These are phyloP conservation scores for Thripadectes ignobilis DNA, from an alignment of 2,797 vertebrate species.

Conservation along the genomic window DNA sequence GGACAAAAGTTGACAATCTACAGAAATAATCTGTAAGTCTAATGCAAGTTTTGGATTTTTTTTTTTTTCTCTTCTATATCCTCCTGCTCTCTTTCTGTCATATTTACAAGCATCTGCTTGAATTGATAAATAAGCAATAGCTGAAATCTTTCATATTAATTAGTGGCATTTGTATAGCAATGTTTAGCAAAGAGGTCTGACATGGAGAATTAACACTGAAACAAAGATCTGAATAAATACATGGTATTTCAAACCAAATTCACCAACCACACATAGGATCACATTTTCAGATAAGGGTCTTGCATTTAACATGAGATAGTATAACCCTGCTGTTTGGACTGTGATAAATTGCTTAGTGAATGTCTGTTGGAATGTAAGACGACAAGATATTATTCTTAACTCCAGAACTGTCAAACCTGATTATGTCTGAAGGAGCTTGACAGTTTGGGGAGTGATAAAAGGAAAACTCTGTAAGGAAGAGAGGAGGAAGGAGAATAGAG, in stretches of 20 bases:
- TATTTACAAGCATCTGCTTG: constrained; percentile 57
- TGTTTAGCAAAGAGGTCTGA: constrained; percentile 43
- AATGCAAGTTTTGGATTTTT: neutral
- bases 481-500: neutral
- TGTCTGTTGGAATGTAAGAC: constrained; percentile 11
- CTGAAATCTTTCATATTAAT: constrained; percentile 67
- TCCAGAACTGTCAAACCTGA: constrained; percentile 15
- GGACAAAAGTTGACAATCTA: constrained; percentile 23
- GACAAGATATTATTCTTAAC: constrained; percentile 57
- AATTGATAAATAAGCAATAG: constrained; percentile 69
- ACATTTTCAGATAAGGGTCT: constrained; percentile 31
- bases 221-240: constrained; percentile 60
- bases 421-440: constrained; percentile 51
- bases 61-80: neutral
- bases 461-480: neutral
- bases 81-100: constrained; percentile 24
- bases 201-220: constrained; percentile 34
- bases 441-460: constrained; percentile 22
- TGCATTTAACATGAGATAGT: constrained; percentile 37
- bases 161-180: constrained; percentile 54
- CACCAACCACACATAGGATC: neutral
- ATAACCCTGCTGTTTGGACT: constrained; percentile 20
- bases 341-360: constrained; percentile 48
- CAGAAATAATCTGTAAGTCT: constrained; percentile 62
- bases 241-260: constrained; percentile 43